Evolutionary conservation across 2,888 invertebrate species (phyloP).

Genomic region (Latrodectus elegans): DNA sequence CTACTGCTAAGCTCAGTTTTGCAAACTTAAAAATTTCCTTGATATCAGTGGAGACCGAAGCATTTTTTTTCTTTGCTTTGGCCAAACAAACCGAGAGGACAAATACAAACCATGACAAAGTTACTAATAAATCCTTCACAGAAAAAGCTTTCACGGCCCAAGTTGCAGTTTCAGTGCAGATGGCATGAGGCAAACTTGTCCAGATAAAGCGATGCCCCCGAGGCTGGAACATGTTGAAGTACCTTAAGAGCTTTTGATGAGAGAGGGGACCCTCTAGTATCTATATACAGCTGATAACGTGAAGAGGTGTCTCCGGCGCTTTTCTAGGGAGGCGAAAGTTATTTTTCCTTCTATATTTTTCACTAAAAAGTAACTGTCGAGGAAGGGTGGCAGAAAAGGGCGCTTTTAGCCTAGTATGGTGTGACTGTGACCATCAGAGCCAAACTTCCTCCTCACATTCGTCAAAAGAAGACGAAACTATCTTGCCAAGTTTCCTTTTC

Average conservation of each 20-base stretch:
- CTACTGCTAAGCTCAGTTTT: too few relatives aligned
- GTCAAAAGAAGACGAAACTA: background rate
- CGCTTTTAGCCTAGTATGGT: background rate
- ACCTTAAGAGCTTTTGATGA: constrained; percentile 55
- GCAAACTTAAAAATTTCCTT: too few relatives aligned
- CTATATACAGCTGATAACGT: constrained; percentile 38
- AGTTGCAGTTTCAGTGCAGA: background rate
- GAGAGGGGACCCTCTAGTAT: constrained; percentile 31
- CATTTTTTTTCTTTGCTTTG: too few relatives aligned
- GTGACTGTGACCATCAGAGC: background rate
- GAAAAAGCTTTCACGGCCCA: background rate
- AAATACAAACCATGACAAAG: too few relatives aligned
- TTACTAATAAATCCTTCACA: background rate
- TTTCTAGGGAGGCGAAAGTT: background rate
- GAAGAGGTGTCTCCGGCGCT: constrained; percentile 45
- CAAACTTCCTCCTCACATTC: background rate
- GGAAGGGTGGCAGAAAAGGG: background rate
- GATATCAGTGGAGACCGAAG: too few relatives aligned
- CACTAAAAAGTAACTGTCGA: background rate
- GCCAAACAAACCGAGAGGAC: too few relatives aligned
- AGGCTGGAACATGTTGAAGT: constrained; percentile 44
- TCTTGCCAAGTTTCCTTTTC: background rate
- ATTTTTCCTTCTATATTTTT: background rate
- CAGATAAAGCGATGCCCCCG: constrained; percentile 43
- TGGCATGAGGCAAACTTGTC: constrained; percentile 50